Evolutionary conservation across 1,140 invertebrate species (phyloP).

Genomic region (Anadara kagoshimensis): DNA sequence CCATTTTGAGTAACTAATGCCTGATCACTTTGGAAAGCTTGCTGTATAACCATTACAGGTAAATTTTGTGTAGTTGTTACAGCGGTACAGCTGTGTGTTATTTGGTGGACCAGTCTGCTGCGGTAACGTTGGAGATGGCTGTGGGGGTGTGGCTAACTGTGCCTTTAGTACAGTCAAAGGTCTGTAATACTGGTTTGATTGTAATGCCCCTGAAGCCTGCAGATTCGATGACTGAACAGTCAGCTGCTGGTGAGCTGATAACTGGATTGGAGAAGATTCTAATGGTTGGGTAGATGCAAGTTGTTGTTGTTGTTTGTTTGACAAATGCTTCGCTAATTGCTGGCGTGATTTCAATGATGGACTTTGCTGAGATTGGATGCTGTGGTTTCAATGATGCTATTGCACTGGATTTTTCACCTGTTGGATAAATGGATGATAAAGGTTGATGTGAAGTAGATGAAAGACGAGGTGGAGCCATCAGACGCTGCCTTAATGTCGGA

Average conservation of each 20-base stretch:
- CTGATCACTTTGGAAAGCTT: too few species aligned
- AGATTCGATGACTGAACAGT: constrained; percentile 4
- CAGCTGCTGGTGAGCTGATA: background rate
- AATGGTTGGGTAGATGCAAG: constrained; percentile 1
- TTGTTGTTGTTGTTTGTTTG: too few species aligned
- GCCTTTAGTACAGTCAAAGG: too few species aligned
- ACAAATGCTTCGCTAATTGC: too few species aligned
- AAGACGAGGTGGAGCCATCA: constrained; percentile 60
- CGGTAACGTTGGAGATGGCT: constrained; percentile 6
- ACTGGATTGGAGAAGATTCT: background rate
- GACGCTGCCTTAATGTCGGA: constrained; percentile 60
- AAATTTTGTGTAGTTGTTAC: too few species aligned
- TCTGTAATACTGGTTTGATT: constrained; percentile 1
- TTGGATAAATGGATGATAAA: constrained; percentile 51
- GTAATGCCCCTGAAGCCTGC: background rate
- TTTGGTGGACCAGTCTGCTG: constrained; percentile 20
- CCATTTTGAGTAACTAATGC: too few species aligned
- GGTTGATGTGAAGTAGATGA: constrained; percentile 47
- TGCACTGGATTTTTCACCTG: constrained; percentile 42
- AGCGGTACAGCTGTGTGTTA: too few species aligned
- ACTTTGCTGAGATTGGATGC: constrained; percentile 9
- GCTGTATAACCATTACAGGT: too few species aligned
- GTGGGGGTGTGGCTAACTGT: background rate
- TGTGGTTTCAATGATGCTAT: constrained; percentile 13
- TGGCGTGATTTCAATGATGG: background rate